A percentile compares a stretch with the other conserved stretches of the same genome.
phyloP scores from a whole-genome alignment of 2,797 vertebrate species.

The Botia almorhae region DNA sequence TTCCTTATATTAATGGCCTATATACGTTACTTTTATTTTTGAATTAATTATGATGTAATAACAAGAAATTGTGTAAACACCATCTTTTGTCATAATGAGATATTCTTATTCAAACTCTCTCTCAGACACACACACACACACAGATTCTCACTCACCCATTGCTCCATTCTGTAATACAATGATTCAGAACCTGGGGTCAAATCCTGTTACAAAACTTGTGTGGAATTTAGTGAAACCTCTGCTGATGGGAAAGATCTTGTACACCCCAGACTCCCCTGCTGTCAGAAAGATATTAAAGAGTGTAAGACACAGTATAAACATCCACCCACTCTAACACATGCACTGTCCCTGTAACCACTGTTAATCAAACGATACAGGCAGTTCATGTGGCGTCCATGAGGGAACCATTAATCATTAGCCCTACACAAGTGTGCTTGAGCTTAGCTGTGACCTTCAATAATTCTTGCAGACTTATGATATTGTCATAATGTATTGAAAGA shows the following conservation, averaged over 20 bases:
- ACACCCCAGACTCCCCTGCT: constrained; percentile 88
- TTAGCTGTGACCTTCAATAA: background rate
- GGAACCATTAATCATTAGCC: background rate
- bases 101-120: background rate
- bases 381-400: background rate
- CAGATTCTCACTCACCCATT: constrained; percentile 65
- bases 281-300: constrained; percentile 87
- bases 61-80: no score
- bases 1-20: background rate
- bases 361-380: background rate
- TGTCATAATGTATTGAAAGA: background rate
- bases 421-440: background rate
- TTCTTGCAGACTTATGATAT: background rate
- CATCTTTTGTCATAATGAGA: no score
- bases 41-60: no score
- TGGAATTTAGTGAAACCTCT: constrained; percentile 95
- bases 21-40: background rate
- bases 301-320: constrained; percentile 77
- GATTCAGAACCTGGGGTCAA: constrained; percentile 93
- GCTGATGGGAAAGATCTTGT: constrained; percentile 97
- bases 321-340: constrained; percentile 41
- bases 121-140: background rate
- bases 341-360: constrained; percentile 33
- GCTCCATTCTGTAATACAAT: constrained; percentile 92
- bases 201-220: constrained; percentile 90